Percentiles rank a stretch among this genome's conserved stretches.
These are phyloP conservation scores for Xiphophorus hellerii DNA, from an alignment of 2,113 vertebrate species.

Conservation along the genomic window DNA sequence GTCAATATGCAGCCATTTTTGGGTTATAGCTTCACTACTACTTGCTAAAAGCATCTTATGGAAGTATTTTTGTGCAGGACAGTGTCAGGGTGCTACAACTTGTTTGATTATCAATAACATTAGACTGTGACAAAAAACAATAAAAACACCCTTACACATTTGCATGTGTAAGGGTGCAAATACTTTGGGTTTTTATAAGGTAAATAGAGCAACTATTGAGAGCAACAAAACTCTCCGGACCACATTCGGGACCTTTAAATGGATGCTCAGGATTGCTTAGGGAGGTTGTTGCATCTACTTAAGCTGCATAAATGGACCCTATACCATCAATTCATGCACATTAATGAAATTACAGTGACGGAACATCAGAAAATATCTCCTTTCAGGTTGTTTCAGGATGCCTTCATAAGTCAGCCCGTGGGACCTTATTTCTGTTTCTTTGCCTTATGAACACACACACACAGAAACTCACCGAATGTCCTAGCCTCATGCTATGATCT, in stretches of 20 bases:
- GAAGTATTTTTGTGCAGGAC: too few relatives aligned
- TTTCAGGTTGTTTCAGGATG: conserved; percentile 10
- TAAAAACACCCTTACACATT: too few relatives aligned
- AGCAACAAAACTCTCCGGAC: conserved; percentile 21
- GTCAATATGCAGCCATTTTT: too few relatives aligned
- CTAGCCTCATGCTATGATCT: conserved; percentile 56
- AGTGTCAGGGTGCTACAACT: too few relatives aligned
- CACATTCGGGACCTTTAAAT: conserved; percentile 45
- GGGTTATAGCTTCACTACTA: too few relatives aligned
- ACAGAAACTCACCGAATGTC: conserved; percentile 29
- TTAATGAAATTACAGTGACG: conserved; percentile 59
- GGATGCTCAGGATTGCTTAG: conserved; percentile 58
- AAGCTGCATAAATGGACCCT: conserved; percentile 70
- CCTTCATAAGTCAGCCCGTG: conserved; percentile 23
- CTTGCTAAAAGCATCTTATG: too few relatives aligned
- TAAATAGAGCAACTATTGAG: conserved; percentile 30
- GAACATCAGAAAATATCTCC: conserved; percentile 26
- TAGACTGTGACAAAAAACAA: too few relatives aligned
- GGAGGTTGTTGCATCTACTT: conserved; percentile 68
- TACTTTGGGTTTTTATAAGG: neutral
- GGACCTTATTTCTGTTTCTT: conserved; percentile 7
- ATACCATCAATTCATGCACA: conserved; percentile 62
- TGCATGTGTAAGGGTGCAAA: too few relatives aligned
- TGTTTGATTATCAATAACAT: too few relatives aligned
- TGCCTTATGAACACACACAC: conserved; percentile 9